Evolutionary conservation across 2,888 invertebrate species (phyloP), one percentile per base, ranked within the genome.

Genomic region (Tenthredo notha): DNA sequence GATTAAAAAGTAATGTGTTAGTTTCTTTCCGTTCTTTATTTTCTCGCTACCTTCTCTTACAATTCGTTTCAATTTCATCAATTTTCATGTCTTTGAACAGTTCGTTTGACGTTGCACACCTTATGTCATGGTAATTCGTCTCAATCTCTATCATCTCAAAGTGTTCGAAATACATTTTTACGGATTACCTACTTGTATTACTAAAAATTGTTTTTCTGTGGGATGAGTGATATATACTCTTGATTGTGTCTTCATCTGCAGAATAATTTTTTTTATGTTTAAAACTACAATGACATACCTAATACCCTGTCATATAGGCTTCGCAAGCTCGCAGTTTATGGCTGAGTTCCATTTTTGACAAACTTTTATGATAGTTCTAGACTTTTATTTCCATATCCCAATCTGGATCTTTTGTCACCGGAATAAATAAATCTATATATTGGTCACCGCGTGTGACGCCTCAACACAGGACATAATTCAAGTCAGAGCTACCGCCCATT

Each of bases 401-500:
- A 72, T 72, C 21, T 15, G 15, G 43, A 43, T 74, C 72, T 74
- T 9, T 74, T 74, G 43, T 40, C 40, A 21, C 15, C 43, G 43
- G 6, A 43, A 74, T 74, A 4, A 43, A 74, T 74, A 43, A 74
- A 74, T 43, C 12, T 21, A n/a, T 25, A 74, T 21, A 21, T 74
- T 29, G 43, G 40, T 72, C 43, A 21, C n/a, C 40, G 72, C 43
- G 21, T 37, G 9, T 72, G 40, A 74, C 40, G 5, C 25, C 77
- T 77, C n/a, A 9, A 77, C 3, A 50, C 50, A 50, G 29, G 18
- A 54, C 77, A 77, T 77, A 77, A 77, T 77, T 77, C 77, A 77
- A 77, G 77, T 54, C 77, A 54, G n/a, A 33, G 77, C 50, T 77
- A 77, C 77, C 77, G 54, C 77, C 77, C 77, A 77, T 54, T 12